Conservation (phyloP, 1,140 invertebrate genomes). For the Luehdorfia chinensis region DNA sequence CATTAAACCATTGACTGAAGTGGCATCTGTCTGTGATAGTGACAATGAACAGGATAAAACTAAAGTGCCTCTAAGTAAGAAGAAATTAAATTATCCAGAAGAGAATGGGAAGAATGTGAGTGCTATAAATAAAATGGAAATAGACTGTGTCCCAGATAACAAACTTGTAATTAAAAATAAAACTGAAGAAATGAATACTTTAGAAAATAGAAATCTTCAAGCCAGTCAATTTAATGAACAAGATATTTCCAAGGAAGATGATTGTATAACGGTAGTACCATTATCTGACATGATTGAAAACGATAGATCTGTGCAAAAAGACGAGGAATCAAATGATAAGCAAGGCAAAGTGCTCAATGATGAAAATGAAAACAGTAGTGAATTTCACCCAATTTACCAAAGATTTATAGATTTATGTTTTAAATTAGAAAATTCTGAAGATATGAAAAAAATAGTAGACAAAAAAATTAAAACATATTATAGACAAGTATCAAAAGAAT, state of each 20-base stretch:
- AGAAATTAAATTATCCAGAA: conserved; percentile 54
- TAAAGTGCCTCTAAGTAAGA: conserved; percentile 49
- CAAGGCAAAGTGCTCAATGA: background rate
- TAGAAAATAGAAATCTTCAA: background rate
- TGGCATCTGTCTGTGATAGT: conserved; percentile 20
- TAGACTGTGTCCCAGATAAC: background rate
- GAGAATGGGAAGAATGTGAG: conserved; percentile 15
- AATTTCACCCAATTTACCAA: conserved; percentile 59
- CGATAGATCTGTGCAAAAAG: background rate
- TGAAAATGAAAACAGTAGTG: conserved; percentile 19
- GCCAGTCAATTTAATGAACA: background rate
- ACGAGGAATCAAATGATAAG: background rate
- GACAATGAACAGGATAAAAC: conserved; percentile 26
- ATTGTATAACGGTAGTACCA: background rate
- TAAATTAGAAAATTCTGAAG: conserved; percentile 61
- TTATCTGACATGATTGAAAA: background rate
- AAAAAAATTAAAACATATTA: conserved; percentile 70
- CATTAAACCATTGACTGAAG: conserved; percentile 28
- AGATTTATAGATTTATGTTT: conserved; percentile 63
- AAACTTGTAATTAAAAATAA: conserved; percentile 9
- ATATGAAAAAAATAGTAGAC: conserved; percentile 69
- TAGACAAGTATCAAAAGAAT: conserved; percentile 59
- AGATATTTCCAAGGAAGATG: background rate
- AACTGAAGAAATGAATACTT: background rate
- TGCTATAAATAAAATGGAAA: conserved; percentile 44